phyloP scores from a whole-genome alignment of 2,113 vertebrate species.

The Saccopteryx leptura region DNA sequence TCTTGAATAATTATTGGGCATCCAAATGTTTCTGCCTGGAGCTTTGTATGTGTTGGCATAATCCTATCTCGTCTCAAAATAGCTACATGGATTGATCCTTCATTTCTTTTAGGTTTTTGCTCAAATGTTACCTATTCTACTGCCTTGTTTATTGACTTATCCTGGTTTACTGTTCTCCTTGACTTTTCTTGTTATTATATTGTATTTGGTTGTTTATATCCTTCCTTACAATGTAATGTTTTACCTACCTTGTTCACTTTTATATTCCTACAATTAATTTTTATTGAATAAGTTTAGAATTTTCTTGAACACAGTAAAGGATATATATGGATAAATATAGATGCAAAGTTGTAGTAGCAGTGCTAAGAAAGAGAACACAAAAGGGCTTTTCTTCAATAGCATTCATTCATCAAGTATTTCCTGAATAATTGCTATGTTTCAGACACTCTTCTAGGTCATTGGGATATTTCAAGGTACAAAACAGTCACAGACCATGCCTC shows the following conservation, averaged over 20 bases:
- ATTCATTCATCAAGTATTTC: background rate
- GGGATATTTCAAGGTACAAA: background rate
- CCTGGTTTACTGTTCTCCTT: background rate
- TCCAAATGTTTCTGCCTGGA: background rate
- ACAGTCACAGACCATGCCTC: background rate
- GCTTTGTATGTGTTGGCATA: background rate
- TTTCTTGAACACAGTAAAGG: background rate
- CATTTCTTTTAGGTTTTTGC: background rate
- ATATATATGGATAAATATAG: background rate
- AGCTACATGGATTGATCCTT: background rate
- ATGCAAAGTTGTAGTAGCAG: background rate
- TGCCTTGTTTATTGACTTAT: background rate
- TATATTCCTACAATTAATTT: background rate
- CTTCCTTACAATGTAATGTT: background rate
- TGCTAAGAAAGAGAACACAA: background rate
- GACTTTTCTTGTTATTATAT: background rate
- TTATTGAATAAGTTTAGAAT: background rate
- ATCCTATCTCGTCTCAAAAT: background rate
- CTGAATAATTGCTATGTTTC: background rate
- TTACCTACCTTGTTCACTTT: conserved; percentile 8
- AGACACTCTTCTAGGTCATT: background rate
- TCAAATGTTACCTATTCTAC: background rate
- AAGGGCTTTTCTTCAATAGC: background rate
- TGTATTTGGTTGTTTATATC: background rate
- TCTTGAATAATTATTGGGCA: background rate